Percentiles rank a stretch among this genome's conserved stretches.
These are phyloP conservation scores for Salpingus planirostris DNA, from an alignment of 2,888 invertebrate genomes.

Conservation along the genomic window DNA sequence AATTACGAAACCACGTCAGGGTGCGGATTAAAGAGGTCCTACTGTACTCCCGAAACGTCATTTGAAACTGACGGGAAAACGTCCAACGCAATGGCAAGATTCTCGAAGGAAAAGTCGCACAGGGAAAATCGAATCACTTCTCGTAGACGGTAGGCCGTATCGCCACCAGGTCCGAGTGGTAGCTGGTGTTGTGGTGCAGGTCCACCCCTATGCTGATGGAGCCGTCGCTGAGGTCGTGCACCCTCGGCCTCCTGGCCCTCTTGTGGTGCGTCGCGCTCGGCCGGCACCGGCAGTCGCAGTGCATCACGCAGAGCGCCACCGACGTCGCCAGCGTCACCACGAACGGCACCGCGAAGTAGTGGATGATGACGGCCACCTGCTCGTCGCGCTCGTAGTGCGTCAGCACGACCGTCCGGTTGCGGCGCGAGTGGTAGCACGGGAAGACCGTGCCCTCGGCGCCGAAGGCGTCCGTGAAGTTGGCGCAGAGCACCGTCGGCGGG, in stretches of 20 bases:
- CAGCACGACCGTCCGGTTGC: constrained; percentile 74
- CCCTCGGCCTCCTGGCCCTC: constrained; percentile 54
- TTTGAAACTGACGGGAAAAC: no score
- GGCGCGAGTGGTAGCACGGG: constrained; percentile 62
- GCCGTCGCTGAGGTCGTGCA: constrained; percentile 57
- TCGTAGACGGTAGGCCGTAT: constrained; percentile 38
- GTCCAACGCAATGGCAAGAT: no score
- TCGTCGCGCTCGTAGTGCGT: constrained; percentile 76
- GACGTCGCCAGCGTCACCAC: constrained; percentile 77
- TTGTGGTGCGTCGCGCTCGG: constrained; percentile 56
- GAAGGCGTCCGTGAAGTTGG: constrained; percentile 62
- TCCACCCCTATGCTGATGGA: constrained; percentile 65
- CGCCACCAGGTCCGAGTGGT: constrained; percentile 38
- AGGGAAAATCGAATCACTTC: no score
- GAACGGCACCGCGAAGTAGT: constrained; percentile 77
- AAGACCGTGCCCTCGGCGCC: constrained; percentile 60
- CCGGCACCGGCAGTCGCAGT: constrained; percentile 75
- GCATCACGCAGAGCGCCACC: constrained; percentile 75
- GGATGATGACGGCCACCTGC: constrained; percentile 72
- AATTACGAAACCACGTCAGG: no score
- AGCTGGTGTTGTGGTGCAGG: constrained; percentile 46
- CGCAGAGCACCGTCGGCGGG: constrained; percentile 67
- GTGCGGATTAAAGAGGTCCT: no score
- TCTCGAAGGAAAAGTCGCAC: no score
- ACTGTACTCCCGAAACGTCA: no score